Base-by-base conservation (phyloP, 2,888 invertebrate species). In the Xestoiulus laeticollis region DNA sequence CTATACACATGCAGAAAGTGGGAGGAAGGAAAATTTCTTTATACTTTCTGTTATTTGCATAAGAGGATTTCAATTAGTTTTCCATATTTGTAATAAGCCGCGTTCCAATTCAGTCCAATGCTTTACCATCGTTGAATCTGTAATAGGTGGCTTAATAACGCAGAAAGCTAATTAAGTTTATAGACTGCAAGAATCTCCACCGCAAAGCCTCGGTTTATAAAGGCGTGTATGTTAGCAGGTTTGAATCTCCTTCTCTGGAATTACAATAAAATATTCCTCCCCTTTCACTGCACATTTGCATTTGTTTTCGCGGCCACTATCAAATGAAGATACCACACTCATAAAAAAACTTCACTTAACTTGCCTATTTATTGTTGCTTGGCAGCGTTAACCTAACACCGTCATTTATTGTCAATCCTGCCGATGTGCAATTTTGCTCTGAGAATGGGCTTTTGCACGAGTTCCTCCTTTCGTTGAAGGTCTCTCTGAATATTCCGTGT, bases 341-440 rank as follows among this genome's bases (percentile, higher is more conserved):
- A 6, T 59, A 26, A 8, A 68, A 68, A 68, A 68, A 68, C 48
- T 48, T 26, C 26, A 26, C 68, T 68, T 68, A 26, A 68, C 2
- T 68, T 68, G 8, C 2, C 26, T 26, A 26, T 68, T 26, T 26
- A 26, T 26, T 26, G 68, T 68, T 68, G 68, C 68, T 68, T 14
- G 68, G 68, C 68, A 68, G 68, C 68, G 68, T 68, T 26, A 68
- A 68, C 26, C 12, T 26, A n/a, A 68, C 68, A 68, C 68, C 26
- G 26, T 5, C 68, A 68, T 68, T 68, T 68, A 10, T 68, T 26
- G 68, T 68, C 53, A 26, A 68, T 26, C n/a, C 26, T 68, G 26
- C 68, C 53, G n/a, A n/a, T 59, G n/a, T n/a, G 53, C 53, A 59
- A 59, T 59, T 59, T 59, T n/a, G 48, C 48, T 48, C 19, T 2